A percentile compares a stretch with the other conserved stretches of the same genome.
Evolutionary conservation across 2,888 invertebrate species (phyloP).

Genomic region (Diogma glabrata): DNA sequence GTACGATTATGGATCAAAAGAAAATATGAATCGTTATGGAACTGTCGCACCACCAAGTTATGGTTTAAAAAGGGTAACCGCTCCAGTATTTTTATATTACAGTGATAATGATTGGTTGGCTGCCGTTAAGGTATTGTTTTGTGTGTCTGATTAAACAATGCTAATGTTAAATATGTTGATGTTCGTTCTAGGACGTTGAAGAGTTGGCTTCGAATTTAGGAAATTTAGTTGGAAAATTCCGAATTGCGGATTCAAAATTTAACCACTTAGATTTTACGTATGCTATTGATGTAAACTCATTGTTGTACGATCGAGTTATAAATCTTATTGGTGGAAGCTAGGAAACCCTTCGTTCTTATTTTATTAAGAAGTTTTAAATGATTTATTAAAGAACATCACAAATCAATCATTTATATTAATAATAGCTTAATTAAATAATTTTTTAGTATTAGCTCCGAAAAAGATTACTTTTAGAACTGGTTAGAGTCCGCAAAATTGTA

Average conservation of each 20-base stretch:
- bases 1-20: conserved; percentile 38
- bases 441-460: too few relatives aligned
- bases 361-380: too few relatives aligned
- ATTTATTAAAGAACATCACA: too few relatives aligned
- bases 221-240: conserved; percentile 38
- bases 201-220: conserved; percentile 37
- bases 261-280: conserved; percentile 37
- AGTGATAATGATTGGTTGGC: conserved; percentile 50
- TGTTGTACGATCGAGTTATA: conserved; percentile 35
- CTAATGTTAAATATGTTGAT: too few relatives aligned
- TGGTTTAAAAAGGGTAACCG: conserved; percentile 39
- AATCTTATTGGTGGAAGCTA: conserved; percentile 16
- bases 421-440: too few relatives aligned
- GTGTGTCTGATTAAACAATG: neutral
- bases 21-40: conserved; percentile 40
- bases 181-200: conserved; percentile 37
- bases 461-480: too few relatives aligned
- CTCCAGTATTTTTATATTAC: conserved; percentile 48
- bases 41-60: conserved; percentile 41
- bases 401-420: too few relatives aligned
- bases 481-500: too few relatives aligned
- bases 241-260: conserved; percentile 37
- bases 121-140: conserved; percentile 32
- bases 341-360: too few relatives aligned
- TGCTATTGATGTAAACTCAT: conserved; percentile 32